These are phyloP conservation scores for Rhaphigaster nebulosa DNA, from an alignment of 2,888 invertebrate species.

Conservation along the genomic window DNA sequence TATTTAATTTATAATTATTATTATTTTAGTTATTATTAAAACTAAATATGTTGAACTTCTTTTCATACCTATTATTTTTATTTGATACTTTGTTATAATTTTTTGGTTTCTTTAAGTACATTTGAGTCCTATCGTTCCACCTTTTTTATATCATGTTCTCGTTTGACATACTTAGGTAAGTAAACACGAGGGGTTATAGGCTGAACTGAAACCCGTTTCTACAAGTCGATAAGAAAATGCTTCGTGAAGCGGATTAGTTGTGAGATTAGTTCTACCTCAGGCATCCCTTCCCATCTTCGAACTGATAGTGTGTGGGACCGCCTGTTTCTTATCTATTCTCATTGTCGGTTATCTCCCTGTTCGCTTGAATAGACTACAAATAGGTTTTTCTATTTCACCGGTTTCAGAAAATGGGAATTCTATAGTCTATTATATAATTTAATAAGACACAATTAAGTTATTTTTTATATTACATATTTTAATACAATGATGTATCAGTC, in stretches of 20 bases:
- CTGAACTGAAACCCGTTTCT: not conserved
- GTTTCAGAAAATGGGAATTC: not conserved
- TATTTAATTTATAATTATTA: too few relatives aligned
- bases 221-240: constrained; percentile 25
- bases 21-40: too few relatives aligned
- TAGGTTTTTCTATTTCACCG: not conserved
- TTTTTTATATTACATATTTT: not conserved
- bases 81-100: too few relatives aligned
- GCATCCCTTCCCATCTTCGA: not conserved
- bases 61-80: too few relatives aligned
- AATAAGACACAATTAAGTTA: not conserved
- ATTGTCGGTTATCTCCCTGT: not conserved
- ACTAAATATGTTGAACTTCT: too few relatives aligned
- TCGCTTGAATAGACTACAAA: constrained; percentile 10
- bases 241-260: constrained; percentile 18
- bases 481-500: not conserved
- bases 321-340: constrained; percentile 7
- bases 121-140: not conserved
- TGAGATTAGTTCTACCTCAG: constrained; percentile 5
- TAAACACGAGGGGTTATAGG: not conserved
- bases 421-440: not conserved
- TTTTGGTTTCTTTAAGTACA: not conserved
- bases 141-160: not conserved
- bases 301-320: constrained; percentile 18
- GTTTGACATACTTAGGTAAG: not conserved